Conservation (phyloP, 2,888 invertebrate species). For the Drosophila prolongata region DNA sequence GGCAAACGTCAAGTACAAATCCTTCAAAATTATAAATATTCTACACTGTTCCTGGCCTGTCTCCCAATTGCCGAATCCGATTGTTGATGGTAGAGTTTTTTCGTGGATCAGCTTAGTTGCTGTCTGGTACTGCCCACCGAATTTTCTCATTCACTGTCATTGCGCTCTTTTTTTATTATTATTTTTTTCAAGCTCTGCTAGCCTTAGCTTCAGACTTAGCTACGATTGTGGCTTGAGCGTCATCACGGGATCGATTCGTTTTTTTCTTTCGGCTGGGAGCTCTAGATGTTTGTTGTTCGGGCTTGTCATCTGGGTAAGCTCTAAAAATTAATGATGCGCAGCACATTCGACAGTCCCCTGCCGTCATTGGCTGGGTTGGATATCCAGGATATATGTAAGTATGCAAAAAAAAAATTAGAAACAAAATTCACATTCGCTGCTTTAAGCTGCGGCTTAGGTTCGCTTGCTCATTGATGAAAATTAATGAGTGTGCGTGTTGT, state of each 20-base stretch:
- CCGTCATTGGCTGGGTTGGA: conserved; percentile 70
- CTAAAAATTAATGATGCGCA: conserved; percentile 84
- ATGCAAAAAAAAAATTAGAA: conserved; percentile 61
- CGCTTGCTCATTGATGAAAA: conserved; percentile 71
- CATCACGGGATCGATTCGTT: conserved; percentile 40
- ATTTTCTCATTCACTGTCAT: conserved; percentile 33
- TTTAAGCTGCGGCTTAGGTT: conserved; percentile 71
- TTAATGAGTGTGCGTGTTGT: conserved; percentile 77
- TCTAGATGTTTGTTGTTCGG: conserved; percentile 46
- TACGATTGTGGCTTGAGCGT: conserved; percentile 17
- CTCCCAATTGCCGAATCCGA: conserved; percentile 56
- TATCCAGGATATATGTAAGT: conserved; percentile 41
- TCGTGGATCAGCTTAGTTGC: conserved; percentile 48
- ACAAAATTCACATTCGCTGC: conserved; percentile 65
- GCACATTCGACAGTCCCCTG: conserved; percentile 71
- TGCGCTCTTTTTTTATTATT: conserved; percentile 35
- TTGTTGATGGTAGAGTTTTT: conserved; percentile 67
- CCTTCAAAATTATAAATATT: conserved; percentile 80
- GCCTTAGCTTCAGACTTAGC: conserved; percentile 1
- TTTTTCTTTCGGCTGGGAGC: conserved; percentile 13
- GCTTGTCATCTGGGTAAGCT: conserved; percentile 84
- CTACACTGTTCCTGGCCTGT: conserved; percentile 44
- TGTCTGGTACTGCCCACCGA: conserved; percentile 47
- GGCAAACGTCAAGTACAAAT: conserved; percentile 74
- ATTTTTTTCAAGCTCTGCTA: conserved; percentile 35